Conservation (phyloP, 37 sponge, comb jelly and placozoan genomes). For the Hexactinellida sp. region DNA sequence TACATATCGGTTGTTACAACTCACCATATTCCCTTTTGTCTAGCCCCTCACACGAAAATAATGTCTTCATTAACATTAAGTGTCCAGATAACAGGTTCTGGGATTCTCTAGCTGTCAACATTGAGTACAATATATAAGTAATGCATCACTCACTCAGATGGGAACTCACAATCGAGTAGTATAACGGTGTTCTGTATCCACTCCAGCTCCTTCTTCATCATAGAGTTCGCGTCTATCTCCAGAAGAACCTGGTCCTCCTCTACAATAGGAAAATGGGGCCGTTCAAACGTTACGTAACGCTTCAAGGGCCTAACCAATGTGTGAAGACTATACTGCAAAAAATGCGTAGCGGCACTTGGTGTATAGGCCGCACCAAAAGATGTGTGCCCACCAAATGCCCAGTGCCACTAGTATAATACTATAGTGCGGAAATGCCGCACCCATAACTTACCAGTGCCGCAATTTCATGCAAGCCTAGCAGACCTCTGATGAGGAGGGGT, state of each 20-base stretch:
- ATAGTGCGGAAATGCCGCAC: no score
- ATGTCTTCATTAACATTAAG: slow-evolving; percentile 44
- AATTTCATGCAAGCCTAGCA: no score
- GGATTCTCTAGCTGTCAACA: not conserved
- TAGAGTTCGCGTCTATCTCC: slow-evolving; percentile 26
- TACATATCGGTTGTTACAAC: not conserved
- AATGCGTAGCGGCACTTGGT: no score
- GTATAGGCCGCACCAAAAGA: no score
- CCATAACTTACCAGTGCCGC: no score
- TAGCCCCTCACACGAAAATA: slow-evolving; percentile 55
- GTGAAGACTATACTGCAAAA: no score
- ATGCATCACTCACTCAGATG: not conserved
- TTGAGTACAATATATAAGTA: not conserved
- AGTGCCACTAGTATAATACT: no score
- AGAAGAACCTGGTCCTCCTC: slow-evolving; percentile 33
- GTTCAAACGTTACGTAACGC: no score
- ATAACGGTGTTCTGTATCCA: slow-evolving; percentile 30
- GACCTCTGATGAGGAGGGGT: no score
- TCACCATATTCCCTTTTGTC: slow-evolving; percentile 44
- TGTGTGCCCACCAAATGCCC: no score
- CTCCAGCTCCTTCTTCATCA: slow-evolving; percentile 43
- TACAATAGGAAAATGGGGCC: no score
- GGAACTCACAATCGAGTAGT: not conserved
- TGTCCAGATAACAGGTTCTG: slow-evolving; percentile 73
- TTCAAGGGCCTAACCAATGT: no score